Conservation (phyloP, 2,888 invertebrate genomes). For the Gibbula magus region DNA sequence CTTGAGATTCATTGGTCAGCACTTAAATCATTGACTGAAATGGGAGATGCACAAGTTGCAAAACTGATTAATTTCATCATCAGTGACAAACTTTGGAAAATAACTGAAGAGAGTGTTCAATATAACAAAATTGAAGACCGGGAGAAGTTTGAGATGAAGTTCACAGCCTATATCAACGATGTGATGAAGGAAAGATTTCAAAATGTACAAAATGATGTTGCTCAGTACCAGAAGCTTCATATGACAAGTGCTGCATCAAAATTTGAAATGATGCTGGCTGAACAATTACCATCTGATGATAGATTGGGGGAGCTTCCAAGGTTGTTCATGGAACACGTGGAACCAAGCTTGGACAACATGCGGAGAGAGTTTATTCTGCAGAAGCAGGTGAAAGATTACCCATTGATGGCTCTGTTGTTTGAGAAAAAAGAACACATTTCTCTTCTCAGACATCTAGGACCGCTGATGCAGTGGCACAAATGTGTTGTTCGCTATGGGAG, state of each 20-base stretch:
- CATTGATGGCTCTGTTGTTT: constrained; percentile 1
- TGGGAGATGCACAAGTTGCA: constrained; percentile 26
- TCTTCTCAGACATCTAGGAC: not conserved
- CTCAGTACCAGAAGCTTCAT: not conserved
- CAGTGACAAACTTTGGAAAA: not conserved
- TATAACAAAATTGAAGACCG: not conserved
- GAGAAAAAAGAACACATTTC: not conserved
- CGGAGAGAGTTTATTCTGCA: not conserved
- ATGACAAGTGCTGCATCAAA: not conserved
- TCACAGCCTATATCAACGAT: not conserved
- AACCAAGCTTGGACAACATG: not conserved
- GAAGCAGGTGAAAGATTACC: not conserved
- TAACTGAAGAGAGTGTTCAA: not conserved
- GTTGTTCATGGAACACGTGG: not conserved
- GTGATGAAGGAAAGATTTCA: not conserved
- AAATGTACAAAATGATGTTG: not conserved
- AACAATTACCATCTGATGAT: not conserved
- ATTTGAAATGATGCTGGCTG: not conserved
- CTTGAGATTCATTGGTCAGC: constrained; percentile 14
- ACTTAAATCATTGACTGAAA: constrained; percentile 12
- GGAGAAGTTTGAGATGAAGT: not conserved
- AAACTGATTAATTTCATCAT: constrained; percentile 18
- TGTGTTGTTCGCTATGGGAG: constrained; percentile 1
- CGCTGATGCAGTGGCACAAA: constrained; percentile 3
- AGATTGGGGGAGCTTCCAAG: not conserved